These are phyloP conservation scores for Pelodiscus sinensis DNA, from an alignment of 2,113 vertebrate species.

Conservation along the genomic window DNA sequence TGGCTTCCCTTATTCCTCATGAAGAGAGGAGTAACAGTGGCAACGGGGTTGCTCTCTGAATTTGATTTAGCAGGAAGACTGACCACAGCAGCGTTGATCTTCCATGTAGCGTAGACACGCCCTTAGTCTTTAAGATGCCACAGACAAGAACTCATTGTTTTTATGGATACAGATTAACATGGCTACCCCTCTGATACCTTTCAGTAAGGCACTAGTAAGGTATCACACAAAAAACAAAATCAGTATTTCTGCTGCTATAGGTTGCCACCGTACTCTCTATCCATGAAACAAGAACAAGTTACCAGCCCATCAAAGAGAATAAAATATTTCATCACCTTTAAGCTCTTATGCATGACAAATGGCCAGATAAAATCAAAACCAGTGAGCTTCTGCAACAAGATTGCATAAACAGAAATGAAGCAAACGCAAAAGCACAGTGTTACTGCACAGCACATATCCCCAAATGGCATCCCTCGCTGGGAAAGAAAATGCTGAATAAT, in stretches of 20 bases:
- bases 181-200: background rate
- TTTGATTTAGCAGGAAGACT: no score
- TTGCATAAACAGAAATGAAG: constrained; percentile 50
- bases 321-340: constrained; percentile 44
- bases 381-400: constrained; percentile 53
- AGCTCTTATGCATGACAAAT: constrained; percentile 39
- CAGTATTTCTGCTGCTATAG: background rate
- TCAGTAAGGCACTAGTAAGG: background rate
- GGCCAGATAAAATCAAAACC: constrained; percentile 55
- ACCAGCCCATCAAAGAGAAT: constrained; percentile 7
- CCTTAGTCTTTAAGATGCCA: no score
- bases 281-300: constrained; percentile 21
- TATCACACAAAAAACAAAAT: background rate
- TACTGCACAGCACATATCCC: background rate
- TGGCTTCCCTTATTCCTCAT: no score
- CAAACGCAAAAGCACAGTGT: background rate
- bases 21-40: no score
- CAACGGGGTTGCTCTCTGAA: no score
- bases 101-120: no score
- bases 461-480: background rate
- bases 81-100: no score
- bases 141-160: no score
- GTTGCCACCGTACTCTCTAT: constrained; percentile 1
- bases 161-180: no score
- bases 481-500: background rate